Evolutionary conservation across 2,113 vertebrate genomes (phyloP), one percentile per base, ranked within the genome.

Genomic region (Maccullochella peelii): DNA sequence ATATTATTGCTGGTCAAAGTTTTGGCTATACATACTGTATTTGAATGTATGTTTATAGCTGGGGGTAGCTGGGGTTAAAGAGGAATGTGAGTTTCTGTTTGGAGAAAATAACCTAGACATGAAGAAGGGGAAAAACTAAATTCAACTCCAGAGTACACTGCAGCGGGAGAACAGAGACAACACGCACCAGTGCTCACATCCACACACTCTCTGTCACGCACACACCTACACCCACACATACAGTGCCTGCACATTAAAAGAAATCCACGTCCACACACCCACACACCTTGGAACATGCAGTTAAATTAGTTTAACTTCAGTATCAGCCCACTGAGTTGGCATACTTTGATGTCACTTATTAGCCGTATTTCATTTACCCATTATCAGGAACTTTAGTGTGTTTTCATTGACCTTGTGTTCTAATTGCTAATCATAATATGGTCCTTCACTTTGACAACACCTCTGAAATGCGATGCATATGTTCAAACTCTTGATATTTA

Each of bases 401-500:
- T 87, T 89, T 89, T 88, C 73, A 92, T 94, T 93, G 93, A 91
- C 88, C 88, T 90, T 85, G 76, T 47, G 59, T 74, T 83, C 73
- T 86, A 87, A 92, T 89, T 91, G n/a, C 85, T 88, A 89, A 91
- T 94, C 79, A 83, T 61, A 88, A 90, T 87, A 82, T 83, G 68
- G 69, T 75, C 75, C 67, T 77, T 85, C 70, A 84, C 76, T 80
- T 57, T 70, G 76, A 73, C 85, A 69, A 69, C 69, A 84, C 82
- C 75, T 79, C 62, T 47, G 73, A 76, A 87, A 89, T 16, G 33
- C 38, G 7, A 49, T 58, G 77, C 79, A 79, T 57, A 72, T 58
- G 84, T 77, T 36, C 2, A 73, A 73, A 67, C 69, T 68, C 52
- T 38, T 69, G 76, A 54, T 79, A 65, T 55, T 33, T 16, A 54